These are phyloP conservation scores for Stigmatopora nigra DNA, from an alignment of 2,113 vertebrate species.

Conservation along the genomic window DNA sequence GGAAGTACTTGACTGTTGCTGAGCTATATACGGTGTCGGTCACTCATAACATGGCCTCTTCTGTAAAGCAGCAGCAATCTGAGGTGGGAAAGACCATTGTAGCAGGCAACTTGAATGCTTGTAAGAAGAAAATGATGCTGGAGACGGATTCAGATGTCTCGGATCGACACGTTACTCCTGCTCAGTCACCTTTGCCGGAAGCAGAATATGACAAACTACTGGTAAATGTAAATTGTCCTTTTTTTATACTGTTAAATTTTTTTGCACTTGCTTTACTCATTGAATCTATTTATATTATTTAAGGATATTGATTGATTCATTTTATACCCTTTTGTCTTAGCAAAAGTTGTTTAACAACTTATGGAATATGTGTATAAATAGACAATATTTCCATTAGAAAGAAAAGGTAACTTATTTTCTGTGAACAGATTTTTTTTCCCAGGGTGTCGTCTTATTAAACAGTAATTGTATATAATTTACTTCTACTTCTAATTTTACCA, in stretches of 20 bases:
- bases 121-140: conserved; percentile 15
- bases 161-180: conserved; percentile 28
- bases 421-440: no score
- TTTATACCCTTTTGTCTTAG: not conserved
- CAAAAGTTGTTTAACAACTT: not conserved
- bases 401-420: no score
- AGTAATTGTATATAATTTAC: no score
- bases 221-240: conserved; percentile 48
- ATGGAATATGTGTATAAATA: not conserved
- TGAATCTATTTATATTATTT: not conserved
- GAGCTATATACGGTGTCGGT: conserved; percentile 20
- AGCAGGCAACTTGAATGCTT: conserved; percentile 5
- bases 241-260: not conserved
- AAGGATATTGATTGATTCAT: no score
- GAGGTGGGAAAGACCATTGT: conserved; percentile 29
- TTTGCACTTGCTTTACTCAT: not conserved
- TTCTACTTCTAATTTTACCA: no score
- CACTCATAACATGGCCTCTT: conserved; percentile 44
- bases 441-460: no score
- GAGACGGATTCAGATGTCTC: conserved; percentile 13
- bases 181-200: conserved; percentile 67
- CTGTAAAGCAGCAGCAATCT: conserved; percentile 50
- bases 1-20: conserved; percentile 39
- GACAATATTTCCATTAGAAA: not conserved
- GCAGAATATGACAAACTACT: conserved; percentile 75